These are phyloP conservation scores for Disparrhopalites patrizii DNA, from an alignment of 2,888 invertebrate genomes.

Conservation along the genomic window DNA sequence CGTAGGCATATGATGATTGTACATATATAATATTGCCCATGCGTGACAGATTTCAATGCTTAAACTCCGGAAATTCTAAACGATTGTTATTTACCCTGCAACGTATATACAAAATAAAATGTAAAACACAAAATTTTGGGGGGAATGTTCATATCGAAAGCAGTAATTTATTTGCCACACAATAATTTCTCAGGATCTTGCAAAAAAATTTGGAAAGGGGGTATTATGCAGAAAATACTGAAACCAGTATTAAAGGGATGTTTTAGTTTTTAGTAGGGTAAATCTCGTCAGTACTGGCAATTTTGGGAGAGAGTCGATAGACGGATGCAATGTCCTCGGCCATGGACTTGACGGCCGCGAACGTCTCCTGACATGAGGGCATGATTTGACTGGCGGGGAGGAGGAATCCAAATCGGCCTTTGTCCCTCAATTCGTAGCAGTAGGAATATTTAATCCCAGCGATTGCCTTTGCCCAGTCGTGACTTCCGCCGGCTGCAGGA, in stretches of 20 bases:
- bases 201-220: too few relatives aligned
- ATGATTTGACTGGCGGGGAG: conserved; percentile 44
- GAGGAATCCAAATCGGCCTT: conserved; percentile 38
- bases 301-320: conserved; percentile 12
- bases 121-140: too few relatives aligned
- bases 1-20: too few relatives aligned
- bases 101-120: too few relatives aligned
- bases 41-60: too few relatives aligned
- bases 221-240: too few relatives aligned
- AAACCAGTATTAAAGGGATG: too few relatives aligned
- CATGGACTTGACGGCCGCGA: conserved; percentile 44
- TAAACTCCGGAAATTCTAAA: too few relatives aligned
- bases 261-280: too few relatives aligned
- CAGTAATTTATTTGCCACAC: not conserved
- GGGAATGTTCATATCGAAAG: too few relatives aligned
- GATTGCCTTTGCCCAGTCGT: conserved; percentile 47
- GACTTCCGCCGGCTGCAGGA: conserved; percentile 39
- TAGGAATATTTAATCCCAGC: conserved; percentile 45
- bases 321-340: conserved; percentile 38
- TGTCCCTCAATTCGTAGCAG: conserved; percentile 43
- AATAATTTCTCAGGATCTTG: conserved; percentile 17
- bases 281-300: not conserved
- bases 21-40: too few relatives aligned
- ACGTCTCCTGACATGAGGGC: conserved; percentile 44
- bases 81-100: too few relatives aligned